These are phyloP conservation scores for Anastatus disparis DNA, from an alignment of 1,140 invertebrate species.

Conservation along the genomic window DNA sequence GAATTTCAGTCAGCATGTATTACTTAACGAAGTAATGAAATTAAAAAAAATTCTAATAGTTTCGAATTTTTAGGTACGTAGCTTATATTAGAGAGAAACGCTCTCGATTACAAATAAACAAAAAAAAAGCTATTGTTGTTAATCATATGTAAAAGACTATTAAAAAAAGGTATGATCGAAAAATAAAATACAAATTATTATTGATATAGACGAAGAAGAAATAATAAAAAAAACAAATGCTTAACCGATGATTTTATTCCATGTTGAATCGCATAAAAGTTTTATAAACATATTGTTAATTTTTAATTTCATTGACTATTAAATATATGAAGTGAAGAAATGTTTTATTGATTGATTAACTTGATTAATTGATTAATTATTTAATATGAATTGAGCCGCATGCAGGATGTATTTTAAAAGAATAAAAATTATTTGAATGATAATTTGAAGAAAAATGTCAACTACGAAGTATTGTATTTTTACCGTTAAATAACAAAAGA, in stretches of 20 bases:
- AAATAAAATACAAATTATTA: not conserved
- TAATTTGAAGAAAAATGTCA: not conserved
- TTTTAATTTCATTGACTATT: not conserved
- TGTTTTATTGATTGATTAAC: not conserved
- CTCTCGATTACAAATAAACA: slow-evolving; percentile 20
- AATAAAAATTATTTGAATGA: not conserved
- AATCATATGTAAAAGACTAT: slow-evolving; percentile 23
- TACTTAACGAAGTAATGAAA: not conserved
- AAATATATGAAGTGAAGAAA: not conserved
- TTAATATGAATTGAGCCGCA: too few relatives aligned
- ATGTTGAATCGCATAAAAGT: slow-evolving; percentile 22
- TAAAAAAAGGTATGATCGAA: not conserved
- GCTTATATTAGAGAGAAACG: slow-evolving; percentile 2
- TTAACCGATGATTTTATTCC: slow-evolving; percentile 29
- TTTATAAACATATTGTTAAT: slow-evolving; percentile 15
- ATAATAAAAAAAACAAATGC: too few relatives aligned
- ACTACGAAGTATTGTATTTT: not conserved
- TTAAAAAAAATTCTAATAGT: slow-evolving; percentile 4
- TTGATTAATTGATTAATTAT: not conserved
- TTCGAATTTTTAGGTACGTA: slow-evolving; percentile 32
- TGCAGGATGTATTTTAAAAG: not conserved
- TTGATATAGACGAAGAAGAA: not conserved
- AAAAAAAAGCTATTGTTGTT: slow-evolving; percentile 18
- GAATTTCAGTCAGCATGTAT: slow-evolving; percentile 1
- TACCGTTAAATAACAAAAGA: too few relatives aligned